These are phyloP conservation scores for Pocillopora damicornis DNA, from an alignment of 64 coral and sea anemone genomes.

Conservation along the genomic window DNA sequence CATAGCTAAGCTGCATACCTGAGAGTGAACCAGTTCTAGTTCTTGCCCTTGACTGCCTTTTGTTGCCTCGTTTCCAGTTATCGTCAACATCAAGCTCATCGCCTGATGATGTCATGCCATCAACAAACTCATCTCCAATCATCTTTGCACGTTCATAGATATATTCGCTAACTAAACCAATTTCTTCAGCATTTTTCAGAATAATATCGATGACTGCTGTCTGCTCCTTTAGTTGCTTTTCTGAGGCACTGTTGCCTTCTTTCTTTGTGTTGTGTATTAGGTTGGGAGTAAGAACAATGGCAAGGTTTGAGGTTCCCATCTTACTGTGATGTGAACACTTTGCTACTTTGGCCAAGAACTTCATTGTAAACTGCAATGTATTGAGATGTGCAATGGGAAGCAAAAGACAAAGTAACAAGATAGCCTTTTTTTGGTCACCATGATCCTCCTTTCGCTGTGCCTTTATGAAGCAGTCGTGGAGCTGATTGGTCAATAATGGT, in stretches of 20 bases:
- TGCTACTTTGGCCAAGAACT: constrained; percentile 87
- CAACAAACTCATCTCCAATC: constrained; percentile 60
- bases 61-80: constrained; percentile 31
- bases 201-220: constrained; percentile 79
- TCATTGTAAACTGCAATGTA: constrained; percentile 85
- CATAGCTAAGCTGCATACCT: constrained; percentile 43
- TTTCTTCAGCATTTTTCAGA: constrained; percentile 70
- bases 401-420: constrained; percentile 79
- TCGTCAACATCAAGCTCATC: constrained; percentile 89
- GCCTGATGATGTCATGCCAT: constrained; percentile 89
- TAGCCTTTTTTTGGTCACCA: constrained; percentile 54
- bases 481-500: constrained; percentile 75
- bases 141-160: constrained; percentile 78
- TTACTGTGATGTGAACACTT: constrained; percentile 68
- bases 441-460: constrained; percentile 56
- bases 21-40: constrained; percentile 88
- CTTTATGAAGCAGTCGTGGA: constrained; percentile 89
- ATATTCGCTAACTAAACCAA: constrained; percentile 82
- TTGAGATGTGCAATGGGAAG: constrained; percentile 75
- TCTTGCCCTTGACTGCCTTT: constrained; percentile 49
- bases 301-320: constrained; percentile 91
- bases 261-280: constrained; percentile 85
- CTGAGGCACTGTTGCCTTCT: constrained; percentile 70
- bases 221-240: constrained; percentile 90
- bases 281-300: constrained; percentile 94